Evolutionary conservation across 2,888 invertebrate species (phyloP), one percentile per base, ranked within the genome.

Genomic region (Conchocele bisecta): DNA sequence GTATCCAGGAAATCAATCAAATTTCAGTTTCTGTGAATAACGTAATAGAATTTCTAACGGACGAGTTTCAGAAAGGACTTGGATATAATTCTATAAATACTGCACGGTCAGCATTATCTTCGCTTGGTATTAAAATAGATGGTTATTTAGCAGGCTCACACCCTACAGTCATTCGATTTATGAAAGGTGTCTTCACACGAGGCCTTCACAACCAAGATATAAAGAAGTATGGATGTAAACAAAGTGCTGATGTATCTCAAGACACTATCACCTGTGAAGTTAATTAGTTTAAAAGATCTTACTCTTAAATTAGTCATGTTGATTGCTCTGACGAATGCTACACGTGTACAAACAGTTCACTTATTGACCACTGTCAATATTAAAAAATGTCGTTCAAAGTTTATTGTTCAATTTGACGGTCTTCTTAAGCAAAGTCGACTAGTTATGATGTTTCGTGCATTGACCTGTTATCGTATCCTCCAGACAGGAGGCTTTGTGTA

Each of bases 1-100:
- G 37, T 68, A 13, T 61, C 57, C 15, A 57, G 50, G 24, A 72
- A 39, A 66, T 68, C 65, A 58, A 54, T 79, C 35, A 48, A 44
- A 39, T 67, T 67, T 44, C 31, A 65, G 26, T 39, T 15, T 33
- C 65, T 65, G 29, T 65, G 28, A 28, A 54, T 11, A 22, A 39
- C 37, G 42, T 41, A 11, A 28, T 35, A 29, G 50, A 76, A 26
- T 31, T 58, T n/a, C n/a, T n/a, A n/a, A n/a, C n/a, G n/a, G n/a
- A n/a, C n/a, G n/a, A n/a, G n/a, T n/a, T n/a, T n/a, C n/a, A n/a
- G n/a, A n/a, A n/a, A n/a, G n/a, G n/a, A n/a, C n/a, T n/a, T 28
- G 42, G 70, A 42, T 75, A 79, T 51, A 67, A 68, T 63, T 60
- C 59, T 22, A 26, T 79, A 13, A 76, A 76, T 42, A 67, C 59